These are phyloP conservation scores for Gadopsis marmoratus DNA, from an alignment of 2,797 vertebrate species.

Conservation along the genomic window DNA sequence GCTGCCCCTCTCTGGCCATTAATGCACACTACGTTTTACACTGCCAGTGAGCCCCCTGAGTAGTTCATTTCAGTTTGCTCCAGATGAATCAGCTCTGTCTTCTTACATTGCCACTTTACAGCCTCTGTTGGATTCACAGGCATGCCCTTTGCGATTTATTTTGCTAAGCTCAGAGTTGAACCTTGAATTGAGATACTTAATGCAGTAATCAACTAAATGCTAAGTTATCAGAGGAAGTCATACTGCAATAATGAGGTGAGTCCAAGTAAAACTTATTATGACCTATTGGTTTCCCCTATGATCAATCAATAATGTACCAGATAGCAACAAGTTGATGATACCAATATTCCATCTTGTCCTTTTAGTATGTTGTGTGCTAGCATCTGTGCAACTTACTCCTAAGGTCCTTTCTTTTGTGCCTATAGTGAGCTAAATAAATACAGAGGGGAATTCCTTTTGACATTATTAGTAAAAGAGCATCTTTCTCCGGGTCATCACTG, in stretches of 20 bases:
- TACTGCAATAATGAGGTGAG: background rate
- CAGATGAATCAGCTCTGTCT: no score
- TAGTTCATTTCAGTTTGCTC: background rate
- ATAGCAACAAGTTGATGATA: background rate
- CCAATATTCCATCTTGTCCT: background rate
- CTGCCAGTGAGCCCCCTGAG: background rate
- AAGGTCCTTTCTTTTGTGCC: background rate
- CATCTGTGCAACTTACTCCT: background rate
- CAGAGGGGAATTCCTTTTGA: background rate
- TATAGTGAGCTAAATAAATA: background rate
- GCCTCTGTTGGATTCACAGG: background rate
- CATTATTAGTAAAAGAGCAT: background rate
- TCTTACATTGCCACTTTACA: background rate
- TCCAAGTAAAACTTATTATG: background rate
- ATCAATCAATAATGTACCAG: background rate
- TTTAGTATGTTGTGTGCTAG: background rate
- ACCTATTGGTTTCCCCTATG: no score
- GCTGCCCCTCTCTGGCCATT: conserved; percentile 73
- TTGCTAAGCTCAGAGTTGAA: background rate
- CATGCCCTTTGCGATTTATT: background rate
- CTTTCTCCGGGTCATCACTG: background rate
- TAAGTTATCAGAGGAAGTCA: background rate
- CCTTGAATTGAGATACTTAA: background rate
- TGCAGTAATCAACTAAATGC: background rate
- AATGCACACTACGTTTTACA: conserved; percentile 36